Conservation (phyloP, 1,140 invertebrate species). For the Caenorhabditis remanei region DNA sequence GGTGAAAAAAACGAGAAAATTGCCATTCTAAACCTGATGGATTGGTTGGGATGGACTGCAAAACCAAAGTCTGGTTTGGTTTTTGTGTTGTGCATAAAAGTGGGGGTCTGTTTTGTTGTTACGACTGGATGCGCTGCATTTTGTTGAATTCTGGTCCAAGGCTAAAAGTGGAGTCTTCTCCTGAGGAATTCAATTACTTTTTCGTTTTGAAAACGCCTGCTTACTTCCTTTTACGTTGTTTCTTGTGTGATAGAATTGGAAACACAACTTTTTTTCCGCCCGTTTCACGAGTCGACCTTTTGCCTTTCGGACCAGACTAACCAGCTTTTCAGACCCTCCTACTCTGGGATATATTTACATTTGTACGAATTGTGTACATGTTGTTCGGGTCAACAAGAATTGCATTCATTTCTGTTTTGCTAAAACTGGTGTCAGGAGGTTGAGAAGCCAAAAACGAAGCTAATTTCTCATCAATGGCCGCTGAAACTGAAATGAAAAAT, state of each 20-base stretch:
- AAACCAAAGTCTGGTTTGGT: neutral
- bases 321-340: neutral
- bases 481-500: neutral
- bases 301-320: neutral
- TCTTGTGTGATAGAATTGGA: conserved; percentile 31
- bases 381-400: conserved; percentile 15
- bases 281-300: neutral
- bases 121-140: neutral
- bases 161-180: conserved; percentile 23
- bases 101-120: neutral
- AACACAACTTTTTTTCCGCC: conserved; percentile 18
- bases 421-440: conserved; percentile 20
- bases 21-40: conserved; percentile 35
- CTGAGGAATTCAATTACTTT: conserved; percentile 42
- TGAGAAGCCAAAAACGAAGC: neutral
- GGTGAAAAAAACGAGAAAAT: conserved; percentile 3
- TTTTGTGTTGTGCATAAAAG: neutral
- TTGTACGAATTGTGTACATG: conserved; percentile 3
- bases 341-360: neutral
- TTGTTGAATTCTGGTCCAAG: neutral
- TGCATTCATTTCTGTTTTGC: neutral
- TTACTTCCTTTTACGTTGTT: conserved; percentile 48
- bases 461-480: conserved; percentile 32
- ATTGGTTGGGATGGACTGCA: neutral
- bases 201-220: conserved; percentile 41